Evolutionary conservation across 2,113 vertebrate genomes (phyloP), one percentile per base, ranked within the genome.

Genomic region (Neodon shergylaensis): DNA sequence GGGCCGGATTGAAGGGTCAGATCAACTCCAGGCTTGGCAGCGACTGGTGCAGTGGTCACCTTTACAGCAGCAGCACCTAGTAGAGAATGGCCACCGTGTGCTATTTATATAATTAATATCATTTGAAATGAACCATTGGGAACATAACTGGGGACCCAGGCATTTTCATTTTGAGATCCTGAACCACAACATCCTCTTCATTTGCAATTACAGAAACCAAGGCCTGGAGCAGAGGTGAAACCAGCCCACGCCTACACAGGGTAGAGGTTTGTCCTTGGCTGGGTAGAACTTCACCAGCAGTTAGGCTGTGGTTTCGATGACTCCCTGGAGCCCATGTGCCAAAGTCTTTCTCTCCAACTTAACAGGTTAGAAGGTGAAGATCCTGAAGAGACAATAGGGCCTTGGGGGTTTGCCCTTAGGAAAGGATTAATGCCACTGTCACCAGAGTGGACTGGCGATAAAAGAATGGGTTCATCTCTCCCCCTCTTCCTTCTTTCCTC

Each of bases 51-150:
- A 73, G 58, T 7, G 31, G 39, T 52, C 87, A 16, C 9, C 0
- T 24, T 22, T 39, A 22, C 21, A 76, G 66, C 14, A n/a, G 3
- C 2, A 87, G 65, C 83, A 36, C 63, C 42, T 24, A 24, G 6
- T 14, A 31, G 26, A 63, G 22, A 36, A n/a, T 4, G 22, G 22
- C 4, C 7, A 28, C 42, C 0, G 0, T 42, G 1, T 36, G 31
- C 61, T 47, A 68, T 33, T 88, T 44, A 54, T 44, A 3, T 63
- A 22, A 63, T 81, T 73, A 33, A 79, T 36, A 73, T 9, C 36
- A 49, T 49, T 74, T 70, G 68, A 68, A 31, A 52, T 42, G 26
- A 63, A 44, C 54, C 42, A 39, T 68, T 16, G 16, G 24, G 61
- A 77, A 58, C 47, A 2, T 36, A 72, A 72, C 52, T 31, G 11